Evolutionary conservation across 2,113 vertebrate genomes (phyloP).

Genomic region (Zeus faber): DNA sequence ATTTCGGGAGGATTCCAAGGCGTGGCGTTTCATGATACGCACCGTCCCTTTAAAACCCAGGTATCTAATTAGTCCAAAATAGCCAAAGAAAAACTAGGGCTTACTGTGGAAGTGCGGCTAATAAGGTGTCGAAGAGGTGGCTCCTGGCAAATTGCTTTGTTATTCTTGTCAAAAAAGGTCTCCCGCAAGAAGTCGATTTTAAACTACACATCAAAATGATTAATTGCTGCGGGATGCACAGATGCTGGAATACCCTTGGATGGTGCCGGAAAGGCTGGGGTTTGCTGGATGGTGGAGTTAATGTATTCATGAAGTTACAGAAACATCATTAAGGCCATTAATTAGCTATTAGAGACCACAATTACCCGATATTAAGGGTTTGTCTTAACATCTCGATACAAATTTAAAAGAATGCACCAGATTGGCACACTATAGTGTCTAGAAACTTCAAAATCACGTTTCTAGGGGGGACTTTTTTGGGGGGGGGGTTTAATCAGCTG

Average conservation of each 20-base stretch:
- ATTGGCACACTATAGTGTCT: neutral
- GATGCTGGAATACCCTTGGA: conserved; percentile 94
- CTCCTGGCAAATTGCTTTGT: conserved; percentile 99
- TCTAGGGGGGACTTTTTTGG: too few relatives aligned
- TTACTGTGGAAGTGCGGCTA: conserved; percentile 88
- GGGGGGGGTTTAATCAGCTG: too few relatives aligned
- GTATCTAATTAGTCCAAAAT: conserved; percentile 68
- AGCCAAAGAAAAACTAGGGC: conserved; percentile 60
- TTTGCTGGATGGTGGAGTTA: conserved; percentile 77
- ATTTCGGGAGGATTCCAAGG: conserved; percentile 65
- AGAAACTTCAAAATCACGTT: neutral
- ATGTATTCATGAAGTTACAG: conserved; percentile 86
- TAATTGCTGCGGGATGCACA: conserved; percentile 96
- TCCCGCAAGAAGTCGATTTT: conserved; percentile 93
- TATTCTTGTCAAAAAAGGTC: conserved; percentile 94
- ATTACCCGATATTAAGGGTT: conserved; percentile 30
- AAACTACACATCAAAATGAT: conserved; percentile 98
- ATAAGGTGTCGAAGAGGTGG: conserved; percentile 92
- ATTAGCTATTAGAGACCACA: conserved; percentile 83
- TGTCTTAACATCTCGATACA: neutral
- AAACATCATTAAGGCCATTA: conserved; percentile 89
- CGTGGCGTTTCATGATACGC: conserved; percentile 40
- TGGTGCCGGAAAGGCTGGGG: conserved; percentile 74
- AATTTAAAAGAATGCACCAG: conserved; percentile 11
- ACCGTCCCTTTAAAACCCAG: conserved; percentile 76